Conservation (phyloP, 1,140 invertebrate species). For the Lepidurus couesii region DNA sequence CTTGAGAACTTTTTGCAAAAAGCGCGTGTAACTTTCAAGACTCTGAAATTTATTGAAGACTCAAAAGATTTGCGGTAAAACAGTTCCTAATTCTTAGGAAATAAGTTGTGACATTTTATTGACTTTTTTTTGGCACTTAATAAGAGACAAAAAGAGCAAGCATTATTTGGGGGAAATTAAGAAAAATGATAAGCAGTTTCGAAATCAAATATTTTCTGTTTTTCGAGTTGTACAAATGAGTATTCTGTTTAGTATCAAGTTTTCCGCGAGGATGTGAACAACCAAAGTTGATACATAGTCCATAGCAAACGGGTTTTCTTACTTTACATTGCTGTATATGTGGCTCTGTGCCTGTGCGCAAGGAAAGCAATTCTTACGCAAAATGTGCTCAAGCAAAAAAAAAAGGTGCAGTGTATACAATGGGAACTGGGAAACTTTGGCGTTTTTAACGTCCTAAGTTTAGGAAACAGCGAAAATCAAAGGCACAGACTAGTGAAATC, state of each 20-base stretch:
- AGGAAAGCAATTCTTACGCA: not conserved
- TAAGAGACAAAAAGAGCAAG: no score
- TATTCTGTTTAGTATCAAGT: not conserved
- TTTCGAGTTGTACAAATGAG: not conserved
- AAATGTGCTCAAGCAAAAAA: conserved; percentile 14
- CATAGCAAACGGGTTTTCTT: not conserved
- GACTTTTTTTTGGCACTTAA: no score
- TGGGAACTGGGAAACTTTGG: not conserved
- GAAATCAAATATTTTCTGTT: not conserved
- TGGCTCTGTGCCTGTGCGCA: not conserved
- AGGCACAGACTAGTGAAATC: conserved; percentile 18
- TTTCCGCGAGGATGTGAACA: not conserved
- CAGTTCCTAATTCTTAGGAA: not conserved
- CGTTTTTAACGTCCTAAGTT: not conserved
- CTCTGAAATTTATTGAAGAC: not conserved
- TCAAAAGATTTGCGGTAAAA: not conserved
- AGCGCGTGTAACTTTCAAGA: not conserved
- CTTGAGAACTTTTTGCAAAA: not conserved
- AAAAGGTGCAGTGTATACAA: not conserved
- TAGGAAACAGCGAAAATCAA: conserved; percentile 6
- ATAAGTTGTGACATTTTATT: not conserved
- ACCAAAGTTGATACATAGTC: conserved; percentile 19
- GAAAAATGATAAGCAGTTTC: not conserved
- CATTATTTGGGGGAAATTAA: not conserved
- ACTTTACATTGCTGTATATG: not conserved